These are phyloP conservation scores for Scolopax rusticola DNA, from an alignment of 2,797 vertebrate genomes.

Conservation along the genomic window DNA sequence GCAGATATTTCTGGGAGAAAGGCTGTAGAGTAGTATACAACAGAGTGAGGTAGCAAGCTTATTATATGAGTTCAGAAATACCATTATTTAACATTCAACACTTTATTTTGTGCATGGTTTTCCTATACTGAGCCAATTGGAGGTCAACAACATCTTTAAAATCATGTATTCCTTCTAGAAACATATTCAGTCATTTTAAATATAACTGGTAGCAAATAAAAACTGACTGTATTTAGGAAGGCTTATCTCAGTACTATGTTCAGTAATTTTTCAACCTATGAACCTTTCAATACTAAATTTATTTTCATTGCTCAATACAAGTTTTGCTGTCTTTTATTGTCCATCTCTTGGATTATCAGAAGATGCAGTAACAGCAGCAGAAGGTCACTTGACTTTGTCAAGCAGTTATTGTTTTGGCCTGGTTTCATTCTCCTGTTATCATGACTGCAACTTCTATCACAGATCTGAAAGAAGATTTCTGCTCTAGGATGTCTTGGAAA, in stretches of 20 bases:
- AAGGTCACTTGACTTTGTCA: neutral
- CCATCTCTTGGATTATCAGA: neutral
- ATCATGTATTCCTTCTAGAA: neutral
- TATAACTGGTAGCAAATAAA: neutral
- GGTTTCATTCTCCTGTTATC: neutral
- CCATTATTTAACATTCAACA: neutral
- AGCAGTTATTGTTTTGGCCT: neutral
- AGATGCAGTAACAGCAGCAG: neutral
- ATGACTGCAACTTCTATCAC: neutral
- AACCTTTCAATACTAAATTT: neutral
- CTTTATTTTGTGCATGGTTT: neutral
- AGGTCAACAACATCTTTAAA: neutral
- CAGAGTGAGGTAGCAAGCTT: neutral
- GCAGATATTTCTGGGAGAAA: neutral
- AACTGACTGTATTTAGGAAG: neutral
- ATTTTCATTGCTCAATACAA: neutral
- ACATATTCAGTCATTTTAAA: neutral
- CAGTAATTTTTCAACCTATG: neutral
- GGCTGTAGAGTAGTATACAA: rapidly evolving
- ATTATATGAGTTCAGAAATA: neutral
- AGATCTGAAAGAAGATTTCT: neutral
- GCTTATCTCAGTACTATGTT: neutral
- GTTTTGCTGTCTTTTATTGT: neutral
- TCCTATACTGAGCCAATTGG: neutral
- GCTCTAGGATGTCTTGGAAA: neutral